A percentile compares a stretch with the other conserved stretches of the same genome.
These are phyloP conservation scores for Drosophila novamexicana DNA, from an alignment of 1,140 invertebrate genomes.

Conservation along the genomic window DNA sequence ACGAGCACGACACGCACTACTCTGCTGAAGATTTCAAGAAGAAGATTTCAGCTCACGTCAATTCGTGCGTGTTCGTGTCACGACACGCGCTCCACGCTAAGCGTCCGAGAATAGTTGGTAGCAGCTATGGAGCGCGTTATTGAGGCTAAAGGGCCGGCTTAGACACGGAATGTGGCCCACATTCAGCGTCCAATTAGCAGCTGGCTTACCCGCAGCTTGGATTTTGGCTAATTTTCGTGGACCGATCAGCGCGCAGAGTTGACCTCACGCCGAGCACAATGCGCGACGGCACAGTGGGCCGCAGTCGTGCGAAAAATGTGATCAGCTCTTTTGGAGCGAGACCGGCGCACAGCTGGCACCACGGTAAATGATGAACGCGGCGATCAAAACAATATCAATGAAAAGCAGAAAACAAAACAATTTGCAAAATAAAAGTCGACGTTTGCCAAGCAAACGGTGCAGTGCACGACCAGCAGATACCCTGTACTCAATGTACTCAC, in stretches of 20 bases:
- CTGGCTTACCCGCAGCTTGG: constrained; percentile 51
- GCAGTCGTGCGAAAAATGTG: background rate
- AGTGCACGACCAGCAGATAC: no score
- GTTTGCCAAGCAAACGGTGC: no score
- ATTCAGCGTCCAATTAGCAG: constrained; percentile 54
- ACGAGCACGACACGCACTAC: no score
- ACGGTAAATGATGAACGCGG: constrained; percentile 17
- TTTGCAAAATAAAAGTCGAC: constrained; percentile 28
- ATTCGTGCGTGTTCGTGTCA: background rate
- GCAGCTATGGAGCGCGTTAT: background rate
- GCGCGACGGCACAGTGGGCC: constrained; percentile 50
- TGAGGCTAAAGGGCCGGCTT: constrained; percentile 31
- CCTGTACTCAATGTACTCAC: no score
- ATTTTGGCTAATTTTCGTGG: constrained; percentile 61
- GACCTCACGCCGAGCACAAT: constrained; percentile 46
- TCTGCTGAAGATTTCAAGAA: no score
- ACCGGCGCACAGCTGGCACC: background rate
- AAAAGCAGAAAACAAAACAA: constrained; percentile 26
- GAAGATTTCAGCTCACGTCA: no score
- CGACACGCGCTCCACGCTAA: background rate
- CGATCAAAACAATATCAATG: constrained; percentile 45
- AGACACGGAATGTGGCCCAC: constrained; percentile 60
- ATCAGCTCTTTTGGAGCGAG: background rate
- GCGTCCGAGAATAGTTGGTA: constrained; percentile 3
- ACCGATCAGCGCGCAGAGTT: constrained; percentile 11